Percentiles rank a stretch among this genome's conserved stretches.
These are phyloP conservation scores for Macquaria australasica DNA, from an alignment of 2,113 vertebrate genomes.

Conservation along the genomic window DNA sequence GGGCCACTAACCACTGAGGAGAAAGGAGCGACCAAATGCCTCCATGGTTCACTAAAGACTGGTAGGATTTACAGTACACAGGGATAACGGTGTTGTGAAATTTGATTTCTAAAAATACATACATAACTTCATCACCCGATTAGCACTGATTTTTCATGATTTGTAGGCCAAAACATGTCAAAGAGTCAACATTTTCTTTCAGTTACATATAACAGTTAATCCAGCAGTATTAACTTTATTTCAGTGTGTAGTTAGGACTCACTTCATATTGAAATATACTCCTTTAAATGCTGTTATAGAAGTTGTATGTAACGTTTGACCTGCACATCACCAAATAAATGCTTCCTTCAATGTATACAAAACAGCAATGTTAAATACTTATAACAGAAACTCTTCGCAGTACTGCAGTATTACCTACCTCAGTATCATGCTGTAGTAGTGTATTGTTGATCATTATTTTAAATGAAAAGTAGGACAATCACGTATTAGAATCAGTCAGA, in stretches of 20 bases:
- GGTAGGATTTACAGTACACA: constrained; percentile 30
- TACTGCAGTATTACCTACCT: not conserved
- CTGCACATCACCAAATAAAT: not conserved
- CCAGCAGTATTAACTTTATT: not conserved
- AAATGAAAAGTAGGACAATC: not conserved
- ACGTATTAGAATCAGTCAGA: not conserved
- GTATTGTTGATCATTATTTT: not conserved
- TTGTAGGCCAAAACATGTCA: not conserved
- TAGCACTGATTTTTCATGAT: not conserved
- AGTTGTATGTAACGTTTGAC: not conserved
- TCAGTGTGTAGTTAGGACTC: not conserved
- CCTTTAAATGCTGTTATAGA: not conserved
- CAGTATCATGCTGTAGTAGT: not conserved
- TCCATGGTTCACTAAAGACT: constrained; percentile 31
- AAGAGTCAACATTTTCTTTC: not conserved
- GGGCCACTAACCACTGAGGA: constrained; percentile 36
- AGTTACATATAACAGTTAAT: not conserved
- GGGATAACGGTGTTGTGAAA: not conserved
- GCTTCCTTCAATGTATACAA: not conserved
- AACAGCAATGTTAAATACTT: not conserved
- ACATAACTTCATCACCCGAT: not conserved
- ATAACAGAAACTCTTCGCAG: not conserved
- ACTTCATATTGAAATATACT: not conserved
- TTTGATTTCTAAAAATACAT: not conserved
- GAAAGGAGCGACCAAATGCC: constrained; percentile 45